Base-by-base conservation (phyloP, 2,888 invertebrate species). In the Xanthostigma xanthostigma region DNA sequence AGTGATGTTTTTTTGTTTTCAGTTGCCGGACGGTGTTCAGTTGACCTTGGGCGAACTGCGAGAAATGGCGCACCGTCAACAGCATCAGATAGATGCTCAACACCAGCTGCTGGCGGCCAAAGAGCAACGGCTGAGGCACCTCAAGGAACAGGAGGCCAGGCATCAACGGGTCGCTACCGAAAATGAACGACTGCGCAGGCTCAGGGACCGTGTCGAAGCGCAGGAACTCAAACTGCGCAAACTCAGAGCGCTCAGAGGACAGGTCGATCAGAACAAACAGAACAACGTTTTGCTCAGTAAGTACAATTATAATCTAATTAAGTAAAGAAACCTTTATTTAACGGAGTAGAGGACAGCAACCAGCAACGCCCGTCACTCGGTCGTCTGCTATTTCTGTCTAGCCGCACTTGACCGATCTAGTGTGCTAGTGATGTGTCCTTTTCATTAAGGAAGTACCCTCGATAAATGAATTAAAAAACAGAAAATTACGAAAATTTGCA, bases 41-140 rank as follows among this genome's bases (percentile, higher is more conserved):
- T 78, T 88, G 78, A 87, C 87, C 69, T 79, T 93, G 77, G 83
- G 85, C 70, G 94, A 95, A 79, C 84, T 95, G 76, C 92, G 93
- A 78, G 92, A 92, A 70, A 94, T 95, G 92, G 95, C 95, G 68
- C 80, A 90, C 69, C 80, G 93, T 64, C 96, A 96, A 76, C 94
- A 95, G 76, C 88, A 92, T 72, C 93, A 95, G 79, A 93, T 95
- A 67, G 93, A 94, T 76, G 84, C 88, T 64, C 95, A 95, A 76
- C 89, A 91, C 68, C 79, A 83, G 73, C 77, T 90, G 72, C 78
- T 93, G 64, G 86, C 89, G 62, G 91, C 91, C 62, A 89, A 90
- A 72, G 92, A 92, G 73, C 91, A 92, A 72, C 77, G 92, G 62
- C 76, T 93, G 68, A 82, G 93, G 65, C 93, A 90, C 75, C 80